phyloP scores from a whole-genome alignment of 2,797 vertebrate species.

The Pygocentrus nattereri region DNA sequence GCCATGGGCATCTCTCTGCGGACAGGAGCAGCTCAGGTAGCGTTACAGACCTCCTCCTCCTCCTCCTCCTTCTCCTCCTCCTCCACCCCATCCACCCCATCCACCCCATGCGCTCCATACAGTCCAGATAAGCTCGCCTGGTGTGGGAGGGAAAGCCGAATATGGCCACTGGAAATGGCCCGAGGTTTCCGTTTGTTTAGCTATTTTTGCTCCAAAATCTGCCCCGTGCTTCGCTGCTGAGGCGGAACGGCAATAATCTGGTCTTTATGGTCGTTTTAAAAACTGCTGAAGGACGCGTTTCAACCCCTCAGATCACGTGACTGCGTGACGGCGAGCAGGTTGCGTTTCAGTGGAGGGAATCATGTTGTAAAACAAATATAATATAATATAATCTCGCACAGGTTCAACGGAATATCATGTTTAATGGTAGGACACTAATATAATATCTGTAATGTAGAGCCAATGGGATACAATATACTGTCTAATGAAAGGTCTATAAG shows the following conservation, averaged over 20 bases:
- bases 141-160: too few species aligned
- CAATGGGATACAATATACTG: neutral
- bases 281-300: neutral
- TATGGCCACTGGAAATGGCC: too few species aligned
- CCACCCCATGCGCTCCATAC: too few species aligned
- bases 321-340: neutral
- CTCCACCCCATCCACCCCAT: neutral
- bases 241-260: too few species aligned
- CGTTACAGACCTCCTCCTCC: neutral
- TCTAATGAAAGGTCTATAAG: neutral
- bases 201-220: too few species aligned
- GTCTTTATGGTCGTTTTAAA: neutral
- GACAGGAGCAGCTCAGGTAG: conserved; percentile 88
- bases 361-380: neutral
- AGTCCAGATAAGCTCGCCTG: too few species aligned
- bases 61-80: neutral
- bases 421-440: neutral
- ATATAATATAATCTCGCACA: neutral
- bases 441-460: neutral
- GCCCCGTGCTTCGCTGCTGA: too few species aligned
- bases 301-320: neutral
- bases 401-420: too few species aligned
- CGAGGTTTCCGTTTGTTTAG: too few species aligned
- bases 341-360: neutral
- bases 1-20: conserved; percentile 87